Evolutionary conservation across 1,140 invertebrate species (phyloP), one percentile per base, ranked within the genome.

Genomic region (Cydia amplana): DNA sequence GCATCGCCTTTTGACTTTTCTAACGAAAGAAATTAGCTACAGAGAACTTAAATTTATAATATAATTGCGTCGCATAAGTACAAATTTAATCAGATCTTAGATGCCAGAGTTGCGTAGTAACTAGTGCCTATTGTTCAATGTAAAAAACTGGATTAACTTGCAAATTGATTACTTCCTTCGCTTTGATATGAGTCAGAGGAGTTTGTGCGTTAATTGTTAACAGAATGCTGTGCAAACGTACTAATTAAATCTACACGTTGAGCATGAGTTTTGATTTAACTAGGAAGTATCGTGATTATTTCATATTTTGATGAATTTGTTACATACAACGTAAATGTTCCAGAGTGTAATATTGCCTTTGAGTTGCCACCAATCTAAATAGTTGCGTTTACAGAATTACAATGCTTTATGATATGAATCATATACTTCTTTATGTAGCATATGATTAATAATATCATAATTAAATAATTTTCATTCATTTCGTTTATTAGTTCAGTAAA

Each of bases 101-200:
- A 51, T 6, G 1, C 18, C 18, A n/a, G 28, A 36, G 65, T 36
- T 28, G 32, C 65, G 64, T n/a, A 40, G 36, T 40, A 40, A 40
- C 36, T 40, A 20, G 64, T 32, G n/a, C n/a, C n/a, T n/a, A 67
- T 67, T 67, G 25, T 70, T 70, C n/a, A 36, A 32, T 18, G 6
- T n/a, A 70, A 70, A 36, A 70, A 40, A 36, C n/a, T 40, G 65
- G 65, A 70, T 70, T 40, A 18, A 70, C n/a, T 40, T 43, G 28
- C 23, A 36, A 70, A 40, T 70, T 70, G 32, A 70, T 70, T 40
- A 43, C n/a, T 70, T 70, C 65, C 65, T 70, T 70, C 2, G 65
- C 18, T 70, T 9, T 36, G 25, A 60, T 18, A 36, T 70, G 65
- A 70, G 32, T 70, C 32, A 36, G 65, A n/a, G 32, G 64, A 67